These are phyloP conservation scores for Metopolophium dirhodum DNA, from an alignment of 1,140 invertebrate genomes.

Conservation along the genomic window DNA sequence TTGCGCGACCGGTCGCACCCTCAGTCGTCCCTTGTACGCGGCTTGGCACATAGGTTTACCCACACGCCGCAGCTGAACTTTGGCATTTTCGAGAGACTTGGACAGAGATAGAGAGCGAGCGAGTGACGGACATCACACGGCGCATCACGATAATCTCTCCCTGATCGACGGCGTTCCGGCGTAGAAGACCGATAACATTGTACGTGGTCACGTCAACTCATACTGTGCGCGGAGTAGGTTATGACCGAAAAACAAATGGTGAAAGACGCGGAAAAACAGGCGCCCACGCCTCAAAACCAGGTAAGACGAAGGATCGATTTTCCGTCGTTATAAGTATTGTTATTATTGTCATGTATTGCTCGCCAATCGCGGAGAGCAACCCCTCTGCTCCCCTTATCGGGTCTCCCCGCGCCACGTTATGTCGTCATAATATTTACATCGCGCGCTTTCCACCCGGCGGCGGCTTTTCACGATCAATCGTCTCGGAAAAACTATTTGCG, in stretches of 20 bases:
- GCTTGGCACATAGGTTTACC: background rate
- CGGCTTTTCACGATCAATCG: too few relatives aligned
- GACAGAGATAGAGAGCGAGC: background rate
- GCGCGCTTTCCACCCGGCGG: background rate
- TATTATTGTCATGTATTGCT: too few relatives aligned
- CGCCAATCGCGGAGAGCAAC: background rate
- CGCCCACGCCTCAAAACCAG: conserved; percentile 23
- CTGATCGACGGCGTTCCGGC: background rate
- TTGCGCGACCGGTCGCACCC: background rate
- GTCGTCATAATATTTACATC: background rate
- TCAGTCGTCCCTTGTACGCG: conserved; percentile 38
- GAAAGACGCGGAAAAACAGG: conserved; percentile 43
- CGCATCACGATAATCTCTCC: background rate
- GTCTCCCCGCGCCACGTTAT: too few relatives aligned
- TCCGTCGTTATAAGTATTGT: too few relatives aligned
- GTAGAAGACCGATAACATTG: background rate
- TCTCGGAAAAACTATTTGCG: background rate
- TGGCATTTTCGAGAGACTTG: background rate
- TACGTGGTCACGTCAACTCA: background rate
- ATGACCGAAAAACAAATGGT: conserved; percentile 44
- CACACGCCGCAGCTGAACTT: too few relatives aligned
- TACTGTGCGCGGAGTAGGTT: background rate
- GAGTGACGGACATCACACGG: background rate
- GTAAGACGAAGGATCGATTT: conserved; percentile 3
- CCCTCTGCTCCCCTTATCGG: background rate